These are phyloP conservation scores for Zootermopsis nevadensis DNA, from an alignment of 2,888 invertebrate genomes.

Conservation along the genomic window DNA sequence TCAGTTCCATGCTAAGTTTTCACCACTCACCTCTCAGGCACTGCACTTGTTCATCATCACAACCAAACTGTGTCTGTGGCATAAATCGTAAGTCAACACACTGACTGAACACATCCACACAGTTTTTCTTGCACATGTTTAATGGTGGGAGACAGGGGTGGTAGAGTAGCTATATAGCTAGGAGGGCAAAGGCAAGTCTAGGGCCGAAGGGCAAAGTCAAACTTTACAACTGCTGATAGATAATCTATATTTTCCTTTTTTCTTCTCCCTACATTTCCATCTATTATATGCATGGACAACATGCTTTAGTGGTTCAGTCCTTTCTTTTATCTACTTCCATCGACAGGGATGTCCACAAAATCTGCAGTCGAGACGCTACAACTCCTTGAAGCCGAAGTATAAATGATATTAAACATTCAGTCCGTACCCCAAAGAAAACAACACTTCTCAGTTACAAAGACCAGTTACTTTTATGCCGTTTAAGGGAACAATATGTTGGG, in stretches of 20 bases:
- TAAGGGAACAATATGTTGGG: too few species aligned
- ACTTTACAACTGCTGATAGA: slow-evolving; percentile 15
- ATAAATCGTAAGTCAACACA: neutral
- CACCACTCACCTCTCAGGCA: neutral
- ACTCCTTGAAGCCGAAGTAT: too few species aligned
- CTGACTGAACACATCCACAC: slow-evolving; percentile 4
- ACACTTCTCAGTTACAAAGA: too few species aligned
- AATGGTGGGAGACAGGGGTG: neutral
- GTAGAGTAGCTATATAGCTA: neutral
- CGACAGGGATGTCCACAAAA: slow-evolving; percentile 8
- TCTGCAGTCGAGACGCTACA: too few species aligned
- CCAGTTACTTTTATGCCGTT: too few species aligned
- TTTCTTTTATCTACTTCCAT: neutral
- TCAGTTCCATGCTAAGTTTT: too few species aligned
- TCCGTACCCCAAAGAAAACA: too few species aligned
- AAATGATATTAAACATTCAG: too few species aligned
- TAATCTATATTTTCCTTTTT: slow-evolving; percentile 27
- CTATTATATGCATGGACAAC: neutral
- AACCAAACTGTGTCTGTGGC: neutral
- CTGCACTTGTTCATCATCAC: neutral
- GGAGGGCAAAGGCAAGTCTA: slow-evolving; percentile 18
- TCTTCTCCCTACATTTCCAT: slow-evolving; percentile 17
- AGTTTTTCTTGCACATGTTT: neutral
- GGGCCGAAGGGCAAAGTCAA: slow-evolving; percentile 40
- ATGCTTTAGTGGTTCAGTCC: neutral